A percentile compares a stretch with the other conserved stretches of the same genome.
Conservation (phyloP, 1,140 invertebrate species). For the Anoplophora glabripennis region DNA sequence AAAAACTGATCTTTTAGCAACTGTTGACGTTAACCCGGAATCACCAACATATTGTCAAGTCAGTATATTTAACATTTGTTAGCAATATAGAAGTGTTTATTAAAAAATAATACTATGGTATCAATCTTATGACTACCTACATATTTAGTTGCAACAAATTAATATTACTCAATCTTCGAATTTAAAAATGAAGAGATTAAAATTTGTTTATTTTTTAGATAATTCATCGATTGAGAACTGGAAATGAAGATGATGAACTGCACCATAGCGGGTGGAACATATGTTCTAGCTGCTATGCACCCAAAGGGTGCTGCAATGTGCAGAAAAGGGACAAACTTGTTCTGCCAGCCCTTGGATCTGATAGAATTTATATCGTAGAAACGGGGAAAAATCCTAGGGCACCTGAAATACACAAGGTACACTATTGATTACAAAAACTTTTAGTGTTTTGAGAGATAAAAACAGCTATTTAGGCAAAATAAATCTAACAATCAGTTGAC, state of each 20-base stretch:
- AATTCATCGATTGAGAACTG: slow-evolving; percentile 78
- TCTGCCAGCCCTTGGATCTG: slow-evolving; percentile 77
- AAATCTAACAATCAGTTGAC: no score
- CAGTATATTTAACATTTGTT: slow-evolving; percentile 20
- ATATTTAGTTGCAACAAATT: no score
- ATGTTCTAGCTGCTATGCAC: slow-evolving; percentile 79
- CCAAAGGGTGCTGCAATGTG: slow-evolving; percentile 53
- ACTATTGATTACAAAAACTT: no score
- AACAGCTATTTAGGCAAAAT: no score
- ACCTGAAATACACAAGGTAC: slow-evolving; percentile 56
- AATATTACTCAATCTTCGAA: no score
- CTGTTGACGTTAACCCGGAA: slow-evolving; percentile 85
- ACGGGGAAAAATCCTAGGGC: slow-evolving; percentile 65
- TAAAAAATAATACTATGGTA: neutral
- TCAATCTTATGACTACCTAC: neutral
- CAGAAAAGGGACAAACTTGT: slow-evolving; percentile 75
- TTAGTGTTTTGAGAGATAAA: no score
- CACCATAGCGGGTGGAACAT: slow-evolving; percentile 97
- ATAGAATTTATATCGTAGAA: slow-evolving; percentile 85
- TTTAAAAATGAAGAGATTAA: no score
- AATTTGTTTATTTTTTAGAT: no score
- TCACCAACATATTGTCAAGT: slow-evolving; percentile 87
- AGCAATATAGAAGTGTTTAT: neutral
- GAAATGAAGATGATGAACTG: slow-evolving; percentile 81
- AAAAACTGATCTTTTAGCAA: slow-evolving; percentile 84